Percentiles rank a stretch among this genome's conserved stretches.
Conservation (phyloP, 2,797 vertebrate genomes). For the Amblyraja radiata region DNA sequence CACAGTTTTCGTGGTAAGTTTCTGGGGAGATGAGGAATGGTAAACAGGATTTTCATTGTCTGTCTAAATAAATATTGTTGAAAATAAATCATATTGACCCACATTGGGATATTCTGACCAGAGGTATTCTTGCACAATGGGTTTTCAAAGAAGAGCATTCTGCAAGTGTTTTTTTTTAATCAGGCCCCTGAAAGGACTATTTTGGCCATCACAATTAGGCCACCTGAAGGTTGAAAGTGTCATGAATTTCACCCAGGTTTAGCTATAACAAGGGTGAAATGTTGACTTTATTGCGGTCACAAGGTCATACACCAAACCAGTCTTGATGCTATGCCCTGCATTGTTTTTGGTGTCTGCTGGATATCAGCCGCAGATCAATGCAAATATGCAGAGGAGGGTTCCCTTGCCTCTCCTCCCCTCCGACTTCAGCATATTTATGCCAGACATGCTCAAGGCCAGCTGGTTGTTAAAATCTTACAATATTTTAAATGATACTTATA, state of each 20-base stretch:
- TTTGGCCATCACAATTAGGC: too few species aligned
- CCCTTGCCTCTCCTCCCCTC: not conserved
- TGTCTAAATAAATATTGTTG: not conserved
- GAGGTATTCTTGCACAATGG: not conserved
- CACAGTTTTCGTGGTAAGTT: not conserved
- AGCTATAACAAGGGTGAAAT: not conserved
- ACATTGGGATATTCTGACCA: not conserved
- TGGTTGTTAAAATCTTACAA: too few species aligned
- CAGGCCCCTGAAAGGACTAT: too few species aligned
- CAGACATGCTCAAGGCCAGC: not conserved
- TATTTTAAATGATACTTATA: too few species aligned
- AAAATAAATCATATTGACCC: not conserved
- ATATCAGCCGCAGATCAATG: not conserved
- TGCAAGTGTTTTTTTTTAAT: not conserved
- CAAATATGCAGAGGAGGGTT: not conserved
- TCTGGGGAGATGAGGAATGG: not conserved
- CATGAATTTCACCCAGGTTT: not conserved
- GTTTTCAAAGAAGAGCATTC: not conserved
- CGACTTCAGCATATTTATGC: not conserved
- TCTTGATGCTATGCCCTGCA: not conserved
- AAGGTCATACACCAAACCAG: not conserved
- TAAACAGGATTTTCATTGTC: not conserved
- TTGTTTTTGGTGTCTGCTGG: not conserved
- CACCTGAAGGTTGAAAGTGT: too few species aligned
- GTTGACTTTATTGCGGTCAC: not conserved